A percentile compares a stretch with the other conserved stretches of the same genome.
Conservation (phyloP, 53 echinoderm and acorn worm genomes). For the Holothuria leucospilota region DNA sequence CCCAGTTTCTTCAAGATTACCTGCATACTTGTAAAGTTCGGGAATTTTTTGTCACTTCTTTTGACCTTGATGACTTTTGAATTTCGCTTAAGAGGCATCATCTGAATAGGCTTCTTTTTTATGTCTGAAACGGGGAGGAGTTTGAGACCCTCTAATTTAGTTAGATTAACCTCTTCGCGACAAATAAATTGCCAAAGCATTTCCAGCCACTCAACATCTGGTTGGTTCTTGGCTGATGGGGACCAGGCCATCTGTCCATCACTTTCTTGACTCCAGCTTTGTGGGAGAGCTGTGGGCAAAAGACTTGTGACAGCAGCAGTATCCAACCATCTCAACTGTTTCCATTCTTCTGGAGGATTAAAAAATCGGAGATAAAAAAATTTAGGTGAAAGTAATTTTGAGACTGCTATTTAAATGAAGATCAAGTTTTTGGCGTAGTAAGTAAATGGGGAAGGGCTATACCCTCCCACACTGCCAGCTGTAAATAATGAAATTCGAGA, state of each 20-base stretch:
- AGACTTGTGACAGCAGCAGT: not conserved
- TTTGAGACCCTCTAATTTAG: not conserved
- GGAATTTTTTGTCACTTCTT: not conserved
- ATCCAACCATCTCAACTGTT: not conserved
- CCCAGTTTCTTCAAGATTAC: not conserved
- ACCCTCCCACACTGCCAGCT: too few relatives aligned
- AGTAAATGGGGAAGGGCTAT: too few relatives aligned
- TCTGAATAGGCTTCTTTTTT: slow-evolving; percentile 4
- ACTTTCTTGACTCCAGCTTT: not conserved
- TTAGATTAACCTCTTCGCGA: not conserved
- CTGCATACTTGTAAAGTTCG: not conserved
- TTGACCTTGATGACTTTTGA: not conserved
- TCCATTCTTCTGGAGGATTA: slow-evolving; percentile 1
- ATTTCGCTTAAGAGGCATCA: not conserved
- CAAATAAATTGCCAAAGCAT: slow-evolving; percentile 3
- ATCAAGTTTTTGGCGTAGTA: too few relatives aligned
- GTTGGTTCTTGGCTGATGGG: not conserved
- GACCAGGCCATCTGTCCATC: not conserved
- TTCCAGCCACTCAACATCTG: not conserved
- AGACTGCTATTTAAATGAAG: too few relatives aligned
- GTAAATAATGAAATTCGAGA: too few relatives aligned
- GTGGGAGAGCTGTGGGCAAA: not conserved
- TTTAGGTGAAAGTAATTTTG: too few relatives aligned
- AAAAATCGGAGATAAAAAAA: not conserved
- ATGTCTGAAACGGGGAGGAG: slow-evolving; percentile 5